Conservation (phyloP, 1,140 invertebrate species). For the Potamilus streckersoni region DNA sequence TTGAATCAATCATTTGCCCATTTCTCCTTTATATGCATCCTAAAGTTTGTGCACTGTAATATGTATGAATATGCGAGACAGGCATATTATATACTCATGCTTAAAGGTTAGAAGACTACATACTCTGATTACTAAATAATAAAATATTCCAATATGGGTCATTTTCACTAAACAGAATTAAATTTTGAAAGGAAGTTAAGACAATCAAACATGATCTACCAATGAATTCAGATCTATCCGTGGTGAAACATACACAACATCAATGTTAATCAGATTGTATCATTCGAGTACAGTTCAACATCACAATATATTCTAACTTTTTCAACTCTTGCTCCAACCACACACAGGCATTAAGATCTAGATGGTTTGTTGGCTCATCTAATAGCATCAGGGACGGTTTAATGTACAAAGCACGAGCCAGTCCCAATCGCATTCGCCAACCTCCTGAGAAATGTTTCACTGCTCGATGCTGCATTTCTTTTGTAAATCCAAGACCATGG, state of each 20-base stretch:
- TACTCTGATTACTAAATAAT: no score
- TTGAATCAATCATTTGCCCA: no score
- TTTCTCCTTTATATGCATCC: no score
- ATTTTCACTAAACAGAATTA: no score
- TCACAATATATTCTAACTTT: conserved; percentile 72
- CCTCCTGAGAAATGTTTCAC: conserved; percentile 76
- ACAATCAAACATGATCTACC: no score
- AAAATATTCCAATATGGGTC: no score
- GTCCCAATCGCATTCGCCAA: conserved; percentile 99
- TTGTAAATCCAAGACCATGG: conserved; percentile 95
- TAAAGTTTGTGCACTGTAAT: no score
- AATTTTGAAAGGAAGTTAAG: no score
- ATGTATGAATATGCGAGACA: no score
- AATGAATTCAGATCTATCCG: neutral
- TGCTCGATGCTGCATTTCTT: conserved; percentile 87
- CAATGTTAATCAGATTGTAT: neutral
- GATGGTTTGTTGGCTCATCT: conserved; percentile 79
- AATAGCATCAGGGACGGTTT: conserved; percentile 65
- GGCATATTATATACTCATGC: no score
- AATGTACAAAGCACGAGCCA: conserved; percentile 77
- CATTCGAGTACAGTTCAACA: neutral
- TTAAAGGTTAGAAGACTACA: no score
- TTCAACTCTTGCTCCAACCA: conserved; percentile 99
- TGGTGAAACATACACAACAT: no score
- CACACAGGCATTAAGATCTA: conserved; percentile 94